Conservation (phyloP, 2,888 invertebrate genomes). For the Patella ulyssiponensis region DNA sequence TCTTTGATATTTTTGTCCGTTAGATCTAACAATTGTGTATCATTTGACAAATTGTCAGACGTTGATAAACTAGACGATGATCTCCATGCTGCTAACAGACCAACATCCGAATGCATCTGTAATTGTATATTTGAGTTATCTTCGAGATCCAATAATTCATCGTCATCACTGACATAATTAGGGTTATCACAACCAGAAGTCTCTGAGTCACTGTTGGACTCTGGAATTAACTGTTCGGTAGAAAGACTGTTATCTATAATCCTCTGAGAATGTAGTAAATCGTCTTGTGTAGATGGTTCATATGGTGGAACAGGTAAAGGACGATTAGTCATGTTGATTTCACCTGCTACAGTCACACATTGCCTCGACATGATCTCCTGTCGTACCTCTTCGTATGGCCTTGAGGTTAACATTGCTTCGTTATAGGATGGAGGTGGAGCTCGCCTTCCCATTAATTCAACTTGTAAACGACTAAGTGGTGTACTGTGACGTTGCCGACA, state of each 20-base stretch:
- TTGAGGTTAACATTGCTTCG: conserved; percentile 72
- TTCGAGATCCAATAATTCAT: conserved; percentile 22
- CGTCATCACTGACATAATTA: conserved; percentile 20
- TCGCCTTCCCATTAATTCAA: conserved; percentile 71
- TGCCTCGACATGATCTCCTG: conserved; percentile 34
- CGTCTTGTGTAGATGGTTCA: background rate
- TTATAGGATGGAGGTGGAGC: conserved; percentile 74
- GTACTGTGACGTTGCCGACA: conserved; percentile 53
- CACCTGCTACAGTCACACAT: background rate
- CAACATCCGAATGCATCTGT: conserved; percentile 33
- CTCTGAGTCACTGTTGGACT: background rate
- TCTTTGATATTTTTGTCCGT: background rate
- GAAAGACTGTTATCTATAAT: background rate
- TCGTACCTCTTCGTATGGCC: conserved; percentile 66
- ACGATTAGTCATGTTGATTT: background rate
- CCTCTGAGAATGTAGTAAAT: background rate
- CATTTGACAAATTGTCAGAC: background rate
- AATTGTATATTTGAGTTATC: conserved; percentile 34
- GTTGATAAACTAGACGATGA: conserved; percentile 14
- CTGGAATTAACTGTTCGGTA: background rate
- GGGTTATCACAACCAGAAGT: conserved; percentile 16
- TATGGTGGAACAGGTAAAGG: conserved; percentile 1
- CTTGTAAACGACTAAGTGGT: conserved; percentile 68
- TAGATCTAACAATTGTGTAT: background rate
- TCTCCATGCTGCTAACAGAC: conserved; percentile 36